A percentile compares a stretch with the other conserved stretches of the same genome.
phyloP scores from a whole-genome alignment of 2,888 invertebrate species.

The Caenorhabditis sp. region DNA sequence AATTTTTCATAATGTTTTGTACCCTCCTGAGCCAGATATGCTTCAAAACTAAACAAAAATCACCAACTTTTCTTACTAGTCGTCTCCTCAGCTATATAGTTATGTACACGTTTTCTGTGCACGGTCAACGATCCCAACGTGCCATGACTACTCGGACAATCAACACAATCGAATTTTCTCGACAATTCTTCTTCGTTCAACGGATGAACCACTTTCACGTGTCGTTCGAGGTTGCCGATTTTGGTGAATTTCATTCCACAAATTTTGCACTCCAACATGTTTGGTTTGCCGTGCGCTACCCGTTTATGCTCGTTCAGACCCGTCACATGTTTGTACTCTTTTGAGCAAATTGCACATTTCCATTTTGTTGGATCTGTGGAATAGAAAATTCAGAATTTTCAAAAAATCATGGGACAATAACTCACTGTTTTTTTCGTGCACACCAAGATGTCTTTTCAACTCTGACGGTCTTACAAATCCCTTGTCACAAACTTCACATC shows the following conservation, averaged over 20 bases:
- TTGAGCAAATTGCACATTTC: slow-evolving; percentile 39
- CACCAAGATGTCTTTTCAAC: slow-evolving; percentile 38
- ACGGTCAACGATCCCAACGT: slow-evolving; percentile 11
- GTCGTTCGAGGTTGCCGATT: slow-evolving; percentile 38
- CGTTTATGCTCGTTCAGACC: slow-evolving; percentile 39
- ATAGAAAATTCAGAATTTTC: not conserved
- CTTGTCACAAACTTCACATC: slow-evolving; percentile 46
- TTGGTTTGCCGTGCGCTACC: slow-evolving; percentile 21
- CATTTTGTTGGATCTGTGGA: slow-evolving; percentile 18
- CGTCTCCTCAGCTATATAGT: not conserved
- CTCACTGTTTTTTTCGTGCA: slow-evolving; percentile 36
- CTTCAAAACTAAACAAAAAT: too few relatives aligned
- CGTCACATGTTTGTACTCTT: slow-evolving; percentile 39
- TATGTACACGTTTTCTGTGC: slow-evolving; percentile 14
- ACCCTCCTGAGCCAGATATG: too few relatives aligned
- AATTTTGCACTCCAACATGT: slow-evolving; percentile 19
- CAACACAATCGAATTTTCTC: slow-evolving; percentile 34
- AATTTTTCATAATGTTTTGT: too few relatives aligned
- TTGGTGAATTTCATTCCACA: slow-evolving; percentile 40
- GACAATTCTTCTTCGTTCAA: slow-evolving; percentile 22
- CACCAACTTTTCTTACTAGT: not conserved
- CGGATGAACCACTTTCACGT: slow-evolving; percentile 42
- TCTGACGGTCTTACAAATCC: slow-evolving; percentile 48
- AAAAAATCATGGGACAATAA: not conserved
- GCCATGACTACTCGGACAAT: slow-evolving; percentile 29